A percentile compares a stretch with the other conserved stretches of the same genome.
Conservation (phyloP, 2,113 vertebrate genomes). For the Rostratula benghalensis region DNA sequence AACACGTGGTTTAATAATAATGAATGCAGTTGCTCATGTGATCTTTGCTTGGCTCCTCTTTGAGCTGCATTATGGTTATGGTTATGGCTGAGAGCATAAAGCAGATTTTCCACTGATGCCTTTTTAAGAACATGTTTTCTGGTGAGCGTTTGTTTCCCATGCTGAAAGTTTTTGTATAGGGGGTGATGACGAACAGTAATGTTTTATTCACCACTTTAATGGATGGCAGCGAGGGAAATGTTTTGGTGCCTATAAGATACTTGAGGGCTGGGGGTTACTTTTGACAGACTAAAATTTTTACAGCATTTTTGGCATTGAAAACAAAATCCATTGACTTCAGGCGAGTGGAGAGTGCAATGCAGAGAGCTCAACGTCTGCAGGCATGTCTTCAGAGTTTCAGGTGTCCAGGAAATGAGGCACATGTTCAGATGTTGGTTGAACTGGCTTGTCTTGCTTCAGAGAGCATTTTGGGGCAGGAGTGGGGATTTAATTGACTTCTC, state of each 20-base stretch:
- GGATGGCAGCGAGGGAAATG: background rate
- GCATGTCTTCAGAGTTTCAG: background rate
- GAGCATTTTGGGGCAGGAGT: background rate
- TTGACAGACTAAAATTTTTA: background rate
- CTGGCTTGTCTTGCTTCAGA: background rate
- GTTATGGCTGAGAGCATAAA: constrained; percentile 5
- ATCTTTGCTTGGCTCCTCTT: constrained; percentile 30
- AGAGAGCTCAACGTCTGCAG: background rate
- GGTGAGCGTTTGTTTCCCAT: constrained; percentile 19
- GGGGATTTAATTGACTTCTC: background rate
- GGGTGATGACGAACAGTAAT: background rate
- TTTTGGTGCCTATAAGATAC: background rate
- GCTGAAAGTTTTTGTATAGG: background rate
- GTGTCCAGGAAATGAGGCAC: background rate
- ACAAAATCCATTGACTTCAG: background rate
- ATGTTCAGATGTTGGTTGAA: background rate
- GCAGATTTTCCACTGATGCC: constrained; percentile 21
- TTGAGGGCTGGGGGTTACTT: background rate
- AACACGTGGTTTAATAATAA: constrained; percentile 47
- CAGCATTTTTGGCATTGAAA: background rate
- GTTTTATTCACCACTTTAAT: background rate
- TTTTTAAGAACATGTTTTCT: background rate
- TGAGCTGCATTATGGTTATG: background rate
- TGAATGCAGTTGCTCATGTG: constrained; percentile 13
- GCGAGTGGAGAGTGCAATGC: background rate